A percentile compares a stretch with the other conserved stretches of the same genome.
Evolutionary conservation across 2,888 invertebrate species (phyloP).

Genomic region (Metalampra italica): DNA sequence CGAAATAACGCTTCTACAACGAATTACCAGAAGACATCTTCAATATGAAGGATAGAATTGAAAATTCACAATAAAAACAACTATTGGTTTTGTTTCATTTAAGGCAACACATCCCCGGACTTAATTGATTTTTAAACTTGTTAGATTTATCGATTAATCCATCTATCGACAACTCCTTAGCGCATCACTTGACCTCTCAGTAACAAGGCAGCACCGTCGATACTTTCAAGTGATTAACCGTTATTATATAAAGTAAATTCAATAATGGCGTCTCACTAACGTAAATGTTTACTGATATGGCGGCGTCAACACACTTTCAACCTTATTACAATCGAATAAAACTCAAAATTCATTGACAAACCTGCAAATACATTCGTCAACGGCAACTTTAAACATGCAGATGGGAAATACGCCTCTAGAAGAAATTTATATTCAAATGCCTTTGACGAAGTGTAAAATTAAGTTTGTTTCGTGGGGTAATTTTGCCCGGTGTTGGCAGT

Average conservation of each 20-base stretch:
- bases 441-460: constrained; percentile 12
- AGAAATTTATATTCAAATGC: constrained; percentile 2
- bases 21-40: too few relatives aligned
- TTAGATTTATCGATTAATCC: constrained; percentile 18
- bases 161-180: constrained; percentile 2
- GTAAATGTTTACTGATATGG: constrained; percentile 64
- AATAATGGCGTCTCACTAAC: constrained; percentile 72
- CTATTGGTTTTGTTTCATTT: too few relatives aligned
- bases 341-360: constrained; percentile 25
- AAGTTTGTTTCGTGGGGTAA: constrained; percentile 36
- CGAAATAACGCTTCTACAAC: too few relatives aligned
- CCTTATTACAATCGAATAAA: constrained; percentile 28
- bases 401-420: background rate
- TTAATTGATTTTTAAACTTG: too few relatives aligned
- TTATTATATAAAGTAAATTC: constrained; percentile 79
- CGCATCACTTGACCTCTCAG: constrained; percentile 45
- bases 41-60: too few relatives aligned
- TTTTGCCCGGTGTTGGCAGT: constrained; percentile 58
- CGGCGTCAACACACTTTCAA: constrained; percentile 22
- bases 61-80: too few relatives aligned
- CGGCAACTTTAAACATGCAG: constrained; percentile 8
- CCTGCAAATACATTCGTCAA: constrained; percentile 24
- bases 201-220: constrained; percentile 72
- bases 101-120: too few relatives aligned
- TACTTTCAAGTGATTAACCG: constrained; percentile 75